These are phyloP conservation scores for Lycocerus yunnanus DNA, from an alignment of 2,888 invertebrate genomes.

Conservation along the genomic window DNA sequence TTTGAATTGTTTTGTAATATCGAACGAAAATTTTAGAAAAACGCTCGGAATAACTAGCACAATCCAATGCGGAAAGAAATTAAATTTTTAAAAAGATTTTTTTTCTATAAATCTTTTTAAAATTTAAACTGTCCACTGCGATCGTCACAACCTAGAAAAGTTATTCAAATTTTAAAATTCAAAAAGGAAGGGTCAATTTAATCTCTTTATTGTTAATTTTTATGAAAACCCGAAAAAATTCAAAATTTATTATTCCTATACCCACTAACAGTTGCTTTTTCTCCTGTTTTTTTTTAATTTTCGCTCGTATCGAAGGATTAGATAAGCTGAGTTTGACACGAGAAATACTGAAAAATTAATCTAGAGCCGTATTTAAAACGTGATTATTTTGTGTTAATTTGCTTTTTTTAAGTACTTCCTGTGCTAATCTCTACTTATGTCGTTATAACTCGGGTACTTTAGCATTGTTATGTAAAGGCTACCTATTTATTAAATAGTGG, in stretches of 20 bases:
- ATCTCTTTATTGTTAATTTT: too few relatives aligned
- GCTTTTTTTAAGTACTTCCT: not conserved
- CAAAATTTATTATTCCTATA: not conserved
- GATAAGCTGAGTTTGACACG: not conserved
- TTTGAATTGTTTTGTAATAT: too few relatives aligned
- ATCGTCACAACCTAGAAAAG: too few relatives aligned
- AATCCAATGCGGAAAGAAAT: too few relatives aligned
- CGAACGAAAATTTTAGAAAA: too few relatives aligned
- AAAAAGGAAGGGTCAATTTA: too few relatives aligned
- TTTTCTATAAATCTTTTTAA: too few relatives aligned
- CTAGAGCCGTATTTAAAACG: not conserved
- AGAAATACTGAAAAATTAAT: not conserved
- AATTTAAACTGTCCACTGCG: too few relatives aligned
- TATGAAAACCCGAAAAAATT: too few relatives aligned
- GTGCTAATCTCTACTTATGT: not conserved
- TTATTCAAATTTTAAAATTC: too few relatives aligned
- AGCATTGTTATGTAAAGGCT: not conserved
- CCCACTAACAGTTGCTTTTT: not conserved
- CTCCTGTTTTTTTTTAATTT: not conserved
- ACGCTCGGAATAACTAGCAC: too few relatives aligned
- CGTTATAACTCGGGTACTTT: not conserved
- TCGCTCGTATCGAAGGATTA: not conserved
- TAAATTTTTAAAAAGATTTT: too few relatives aligned
- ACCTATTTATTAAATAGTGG: not conserved
- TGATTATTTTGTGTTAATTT: not conserved